These are phyloP conservation scores for Diarsia dahlii DNA, from an alignment of 2,888 invertebrate genomes.

Conservation along the genomic window DNA sequence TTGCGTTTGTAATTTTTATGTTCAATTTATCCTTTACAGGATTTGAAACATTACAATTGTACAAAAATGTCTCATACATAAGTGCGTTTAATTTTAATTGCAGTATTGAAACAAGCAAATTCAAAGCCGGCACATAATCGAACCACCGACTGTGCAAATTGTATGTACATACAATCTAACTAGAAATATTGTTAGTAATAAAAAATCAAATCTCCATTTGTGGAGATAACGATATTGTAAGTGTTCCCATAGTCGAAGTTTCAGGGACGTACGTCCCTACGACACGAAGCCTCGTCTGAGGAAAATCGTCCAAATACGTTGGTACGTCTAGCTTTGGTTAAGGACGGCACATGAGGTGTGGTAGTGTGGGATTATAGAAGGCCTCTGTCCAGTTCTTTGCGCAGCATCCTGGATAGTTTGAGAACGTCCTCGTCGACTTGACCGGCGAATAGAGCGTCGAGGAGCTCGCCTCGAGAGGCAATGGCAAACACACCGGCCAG, in stretches of 20 bases:
- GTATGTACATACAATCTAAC: constrained; percentile 68
- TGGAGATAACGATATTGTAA: constrained; percentile 84
- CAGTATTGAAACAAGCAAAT: not conserved
- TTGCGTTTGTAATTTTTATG: not conserved
- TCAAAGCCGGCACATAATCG: constrained; percentile 59
- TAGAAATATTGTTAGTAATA: constrained; percentile 67
- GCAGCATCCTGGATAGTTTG: constrained; percentile 86
- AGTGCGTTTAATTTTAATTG: not conserved
- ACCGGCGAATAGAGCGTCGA: constrained; percentile 86
- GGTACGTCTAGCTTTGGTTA: constrained; percentile 76
- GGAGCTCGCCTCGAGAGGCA: constrained; percentile 84
- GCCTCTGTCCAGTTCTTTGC: constrained; percentile 87
- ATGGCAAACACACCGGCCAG: constrained; percentile 94
- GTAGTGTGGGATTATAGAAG: constrained; percentile 81
- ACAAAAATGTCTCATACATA: not conserved
- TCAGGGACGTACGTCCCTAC: constrained; percentile 49
- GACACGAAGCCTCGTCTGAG: constrained; percentile 52
- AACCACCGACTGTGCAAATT: constrained; percentile 66
- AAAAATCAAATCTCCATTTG: constrained; percentile 85
- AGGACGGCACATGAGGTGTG: constrained; percentile 81
- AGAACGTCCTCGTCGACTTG: constrained; percentile 86
- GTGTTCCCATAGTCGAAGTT: constrained; percentile 78
- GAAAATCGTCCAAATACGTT: constrained; percentile 71
- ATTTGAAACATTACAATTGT: not conserved
- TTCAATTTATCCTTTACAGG: not conserved